Percentiles rank a stretch among this genome's conserved stretches.
phyloP scores from a whole-genome alignment of 2,797 vertebrate genomes.

The Paedocypris micromegethes region DNA sequence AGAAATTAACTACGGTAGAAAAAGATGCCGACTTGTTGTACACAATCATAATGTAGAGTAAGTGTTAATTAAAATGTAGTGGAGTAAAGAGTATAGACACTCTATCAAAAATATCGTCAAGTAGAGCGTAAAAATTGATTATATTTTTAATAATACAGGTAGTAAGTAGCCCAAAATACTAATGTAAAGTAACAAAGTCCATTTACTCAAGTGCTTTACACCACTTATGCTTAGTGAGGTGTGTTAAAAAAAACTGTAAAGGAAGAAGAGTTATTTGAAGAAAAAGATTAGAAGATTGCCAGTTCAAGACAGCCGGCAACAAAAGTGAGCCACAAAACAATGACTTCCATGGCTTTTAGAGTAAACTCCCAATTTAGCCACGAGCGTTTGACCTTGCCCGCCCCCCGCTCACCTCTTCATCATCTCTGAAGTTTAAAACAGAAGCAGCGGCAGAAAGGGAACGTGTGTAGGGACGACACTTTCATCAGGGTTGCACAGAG shows the following conservation, averaged over 20 bases:
- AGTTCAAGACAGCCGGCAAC: slow-evolving; percentile 39
- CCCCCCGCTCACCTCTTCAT: slow-evolving; percentile 13
- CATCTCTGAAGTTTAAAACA: slow-evolving; percentile 36
- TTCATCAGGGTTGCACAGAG: slow-evolving; percentile 64
- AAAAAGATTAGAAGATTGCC: slow-evolving; percentile 28
- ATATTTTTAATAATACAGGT: too few species aligned
- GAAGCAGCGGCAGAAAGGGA: slow-evolving; percentile 34
- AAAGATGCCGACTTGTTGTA: too few species aligned
- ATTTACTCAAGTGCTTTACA: too few species aligned
- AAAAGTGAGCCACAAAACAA: slow-evolving; percentile 48
- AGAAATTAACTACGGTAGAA: too few species aligned
- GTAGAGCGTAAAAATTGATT: too few species aligned
- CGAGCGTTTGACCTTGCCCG: slow-evolving; percentile 13
- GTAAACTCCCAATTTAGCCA: slow-evolving; percentile 47
- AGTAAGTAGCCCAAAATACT: too few species aligned
- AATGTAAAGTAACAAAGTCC: too few species aligned
- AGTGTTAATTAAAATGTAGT: too few species aligned
- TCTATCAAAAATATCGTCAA: too few species aligned
- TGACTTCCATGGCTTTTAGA: slow-evolving; percentile 54
- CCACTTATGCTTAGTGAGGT: slow-evolving; percentile 19
- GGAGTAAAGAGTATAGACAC: too few species aligned
- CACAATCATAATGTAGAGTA: too few species aligned
- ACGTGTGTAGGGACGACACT: slow-evolving; percentile 51
- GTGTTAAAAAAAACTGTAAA: slow-evolving; percentile 4
- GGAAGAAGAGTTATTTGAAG: neutral